Percentiles rank a stretch among this genome's conserved stretches.
These are phyloP conservation scores for Geopemphigus sp. DNA, from an alignment of 1,140 invertebrate genomes.

Conservation along the genomic window DNA sequence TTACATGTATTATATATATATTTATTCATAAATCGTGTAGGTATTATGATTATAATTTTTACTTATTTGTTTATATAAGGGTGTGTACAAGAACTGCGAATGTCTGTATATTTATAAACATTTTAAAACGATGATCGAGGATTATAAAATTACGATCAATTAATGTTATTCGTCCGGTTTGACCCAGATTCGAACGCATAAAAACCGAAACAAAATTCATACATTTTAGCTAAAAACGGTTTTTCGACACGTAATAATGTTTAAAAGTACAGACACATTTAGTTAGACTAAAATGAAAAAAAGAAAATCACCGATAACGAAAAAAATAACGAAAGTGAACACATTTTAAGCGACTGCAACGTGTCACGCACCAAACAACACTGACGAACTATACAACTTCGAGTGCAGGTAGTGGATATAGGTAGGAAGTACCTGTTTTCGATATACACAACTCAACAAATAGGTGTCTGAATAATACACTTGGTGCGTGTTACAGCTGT, in stretches of 20 bases:
- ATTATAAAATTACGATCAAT: too few species aligned
- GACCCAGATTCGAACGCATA: neutral
- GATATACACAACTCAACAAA: neutral
- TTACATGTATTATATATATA: too few species aligned
- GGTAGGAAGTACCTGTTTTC: too few species aligned
- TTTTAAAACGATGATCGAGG: too few species aligned
- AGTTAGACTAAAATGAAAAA: too few species aligned
- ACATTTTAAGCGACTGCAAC: conserved; percentile 27
- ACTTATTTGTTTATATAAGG: too few species aligned
- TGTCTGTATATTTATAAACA: too few species aligned
- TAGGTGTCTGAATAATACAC: too few species aligned
- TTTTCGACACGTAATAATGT: conserved; percentile 5
- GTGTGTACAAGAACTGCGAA: too few species aligned
- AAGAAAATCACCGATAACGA: conserved; percentile 4
- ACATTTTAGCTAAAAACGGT: neutral
- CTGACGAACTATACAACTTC: neutral
- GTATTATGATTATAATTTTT: too few species aligned
- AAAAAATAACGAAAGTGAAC: neutral
- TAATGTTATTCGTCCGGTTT: neutral
- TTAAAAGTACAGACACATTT: neutral
- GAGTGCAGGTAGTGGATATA: too few species aligned
- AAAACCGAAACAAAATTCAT: neutral
- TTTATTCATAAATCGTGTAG: too few species aligned
- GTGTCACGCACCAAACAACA: conserved; percentile 26
- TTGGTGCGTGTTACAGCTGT: conserved; percentile 17